Evolutionary conservation across 2,113 vertebrate genomes (phyloP).

Genomic region (Otis tarda): DNA sequence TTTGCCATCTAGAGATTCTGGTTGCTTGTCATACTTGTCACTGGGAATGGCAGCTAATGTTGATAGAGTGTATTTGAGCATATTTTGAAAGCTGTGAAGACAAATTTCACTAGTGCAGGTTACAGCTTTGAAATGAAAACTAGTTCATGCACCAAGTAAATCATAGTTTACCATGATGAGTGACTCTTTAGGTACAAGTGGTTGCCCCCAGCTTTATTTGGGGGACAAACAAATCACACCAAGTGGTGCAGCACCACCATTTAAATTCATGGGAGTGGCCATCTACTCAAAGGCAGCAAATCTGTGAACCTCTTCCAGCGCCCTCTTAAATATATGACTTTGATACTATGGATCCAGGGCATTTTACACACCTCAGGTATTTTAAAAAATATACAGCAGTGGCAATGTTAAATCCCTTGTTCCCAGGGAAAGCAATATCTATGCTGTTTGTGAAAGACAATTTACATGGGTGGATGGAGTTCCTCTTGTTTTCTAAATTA

Average conservation of each 20-base stretch:
- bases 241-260: not conserved
- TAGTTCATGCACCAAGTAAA: not conserved
- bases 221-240: not conserved
- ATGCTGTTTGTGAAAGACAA: not conserved
- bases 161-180: accelerated
- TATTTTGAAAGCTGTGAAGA: not conserved
- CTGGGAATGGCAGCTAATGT: not conserved
- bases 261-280: not conserved
- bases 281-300: not conserved
- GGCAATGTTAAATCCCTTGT: not conserved
- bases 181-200: not conserved
- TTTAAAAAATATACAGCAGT: not conserved
- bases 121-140: not conserved
- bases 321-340: not conserved
- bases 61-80: not conserved
- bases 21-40: not conserved
- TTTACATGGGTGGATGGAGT: not conserved
- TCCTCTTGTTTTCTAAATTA: not conserved
- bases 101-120: not conserved
- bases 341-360: not conserved
- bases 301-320: not conserved
- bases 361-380: not conserved
- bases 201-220: not conserved
- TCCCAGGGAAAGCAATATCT: not conserved
- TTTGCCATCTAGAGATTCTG: not conserved